These are phyloP conservation scores for Alligator mississippiensis DNA, from an alignment of 2,113 vertebrate species.

Conservation along the genomic window DNA sequence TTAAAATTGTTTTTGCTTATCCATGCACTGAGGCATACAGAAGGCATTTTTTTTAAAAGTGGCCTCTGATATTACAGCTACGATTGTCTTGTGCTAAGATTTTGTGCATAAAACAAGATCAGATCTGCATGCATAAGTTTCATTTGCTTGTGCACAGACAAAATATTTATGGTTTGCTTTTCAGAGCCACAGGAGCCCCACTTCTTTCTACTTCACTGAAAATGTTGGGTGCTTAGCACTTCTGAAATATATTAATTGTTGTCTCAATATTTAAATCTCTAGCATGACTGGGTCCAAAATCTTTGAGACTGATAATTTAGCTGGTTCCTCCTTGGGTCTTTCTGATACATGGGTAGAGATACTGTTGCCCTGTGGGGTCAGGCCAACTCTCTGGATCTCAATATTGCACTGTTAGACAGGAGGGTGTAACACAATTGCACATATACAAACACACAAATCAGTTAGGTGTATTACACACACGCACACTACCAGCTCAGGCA, in stretches of 20 bases:
- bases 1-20: background rate
- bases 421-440: too few relatives aligned
- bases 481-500: too few relatives aligned
- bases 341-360: background rate
- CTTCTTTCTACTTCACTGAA: background rate
- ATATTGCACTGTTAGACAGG: too few relatives aligned
- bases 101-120: background rate
- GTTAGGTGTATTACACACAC: too few relatives aligned
- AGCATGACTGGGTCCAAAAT: background rate
- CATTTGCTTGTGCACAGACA: background rate
- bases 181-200: background rate
- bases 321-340: background rate
- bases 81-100: background rate
- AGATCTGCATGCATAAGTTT: background rate
- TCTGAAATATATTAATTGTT: background rate
- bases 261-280: background rate
- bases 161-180: background rate
- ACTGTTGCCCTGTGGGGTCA: too few relatives aligned
- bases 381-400: too few relatives aligned
- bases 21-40: background rate
- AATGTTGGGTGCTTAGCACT: background rate
- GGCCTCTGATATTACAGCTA: background rate
- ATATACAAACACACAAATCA: too few relatives aligned
- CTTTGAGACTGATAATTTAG: background rate
- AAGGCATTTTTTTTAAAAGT: background rate